Conservation (phyloP, 2,797 vertebrate species). For the Erethizon dorsatum region DNA sequence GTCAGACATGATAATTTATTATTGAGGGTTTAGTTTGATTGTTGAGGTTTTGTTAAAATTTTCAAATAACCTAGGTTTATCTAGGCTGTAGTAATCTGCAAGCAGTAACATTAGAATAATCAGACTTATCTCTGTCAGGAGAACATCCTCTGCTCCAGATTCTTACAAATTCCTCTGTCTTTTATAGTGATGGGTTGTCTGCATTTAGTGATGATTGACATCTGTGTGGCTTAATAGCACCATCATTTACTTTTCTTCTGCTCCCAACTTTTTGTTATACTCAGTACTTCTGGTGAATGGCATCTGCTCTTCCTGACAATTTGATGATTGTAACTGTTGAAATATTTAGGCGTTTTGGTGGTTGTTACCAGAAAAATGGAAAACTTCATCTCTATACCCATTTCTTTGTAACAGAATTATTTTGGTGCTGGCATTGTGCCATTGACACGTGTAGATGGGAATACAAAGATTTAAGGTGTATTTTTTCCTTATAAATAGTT, state of each 20-base stretch:
- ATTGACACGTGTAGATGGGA: background rate
- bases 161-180: background rate
- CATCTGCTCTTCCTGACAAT: background rate
- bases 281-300: background rate
- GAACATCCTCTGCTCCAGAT: background rate
- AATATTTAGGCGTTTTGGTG: background rate
- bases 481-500: background rate
- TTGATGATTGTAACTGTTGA: background rate
- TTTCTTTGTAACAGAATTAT: background rate
- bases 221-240: background rate
- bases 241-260: background rate
- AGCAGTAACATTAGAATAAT: background rate
- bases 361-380: slow-evolving; percentile 16
- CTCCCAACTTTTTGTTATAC: background rate
- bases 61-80: background rate
- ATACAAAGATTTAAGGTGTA: background rate
- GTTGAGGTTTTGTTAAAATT: slow-evolving; percentile 38
- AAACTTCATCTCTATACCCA: background rate
- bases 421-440: background rate
- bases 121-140: background rate
- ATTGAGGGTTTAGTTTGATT: slow-evolving; percentile 45
- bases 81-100: background rate
- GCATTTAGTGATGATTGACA: background rate
- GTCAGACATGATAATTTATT: background rate
- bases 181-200: background rate